These are phyloP conservation scores for Cranoglanis bouderius DNA, from an alignment of 2,113 vertebrate genomes.

Conservation along the genomic window DNA sequence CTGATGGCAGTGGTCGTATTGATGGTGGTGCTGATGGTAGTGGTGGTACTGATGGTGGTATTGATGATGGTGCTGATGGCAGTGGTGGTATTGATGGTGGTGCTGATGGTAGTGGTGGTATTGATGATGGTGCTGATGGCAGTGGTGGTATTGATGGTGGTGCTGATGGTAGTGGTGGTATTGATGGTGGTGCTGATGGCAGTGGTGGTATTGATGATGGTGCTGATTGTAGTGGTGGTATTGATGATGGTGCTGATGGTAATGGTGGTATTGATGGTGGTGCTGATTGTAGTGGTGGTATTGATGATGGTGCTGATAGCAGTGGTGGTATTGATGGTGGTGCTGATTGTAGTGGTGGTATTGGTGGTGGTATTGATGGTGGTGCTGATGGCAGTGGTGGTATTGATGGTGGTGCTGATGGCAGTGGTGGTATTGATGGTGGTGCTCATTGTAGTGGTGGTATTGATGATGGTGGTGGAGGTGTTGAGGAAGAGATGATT, in stretches of 20 bases:
- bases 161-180: not conserved
- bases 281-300: not conserved
- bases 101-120: not conserved
- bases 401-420: not conserved
- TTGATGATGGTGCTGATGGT: not conserved
- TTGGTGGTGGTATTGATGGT: not conserved
- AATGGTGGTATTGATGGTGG: not conserved
- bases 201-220: not conserved
- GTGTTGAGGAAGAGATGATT: not conserved
- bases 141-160: not conserved
- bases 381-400: not conserved
- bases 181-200: not conserved
- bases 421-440: not conserved
- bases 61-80: not conserved
- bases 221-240: not conserved
- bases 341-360: not conserved
- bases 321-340: not conserved
- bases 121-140: not conserved
- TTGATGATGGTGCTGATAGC: not conserved
- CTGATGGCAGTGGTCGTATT: not conserved
- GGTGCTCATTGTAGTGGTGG: not conserved
- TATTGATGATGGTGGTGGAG: not conserved
- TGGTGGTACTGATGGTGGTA: not conserved
- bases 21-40: no score
- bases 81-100: not conserved